A percentile compares a stretch with the other conserved stretches of the same genome.
Evolutionary conservation across 2,888 invertebrate genomes (phyloP).

Genomic region (Lasioglossum pauxillum): DNA sequence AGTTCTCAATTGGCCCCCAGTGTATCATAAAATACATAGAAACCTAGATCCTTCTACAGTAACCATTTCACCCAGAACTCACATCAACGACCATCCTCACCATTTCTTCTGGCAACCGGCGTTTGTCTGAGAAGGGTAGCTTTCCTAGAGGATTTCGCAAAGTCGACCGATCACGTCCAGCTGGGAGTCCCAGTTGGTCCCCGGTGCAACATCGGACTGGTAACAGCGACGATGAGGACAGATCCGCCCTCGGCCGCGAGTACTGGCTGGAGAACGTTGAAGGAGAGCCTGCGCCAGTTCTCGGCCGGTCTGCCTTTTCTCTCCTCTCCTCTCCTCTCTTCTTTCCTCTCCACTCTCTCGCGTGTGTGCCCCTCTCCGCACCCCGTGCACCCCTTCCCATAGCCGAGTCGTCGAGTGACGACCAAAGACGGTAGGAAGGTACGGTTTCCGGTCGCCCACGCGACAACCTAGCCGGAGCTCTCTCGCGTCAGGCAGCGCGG

Average conservation of each 20-base stretch:
- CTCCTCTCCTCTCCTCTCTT: conserved; percentile 42
- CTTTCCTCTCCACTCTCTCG: conserved; percentile 22
- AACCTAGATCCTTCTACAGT: background rate
- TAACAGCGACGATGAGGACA: conserved; percentile 49
- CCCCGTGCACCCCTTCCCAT: conserved; percentile 33
- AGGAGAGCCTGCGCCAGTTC: conserved; percentile 72
- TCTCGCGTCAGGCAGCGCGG: conserved; percentile 67
- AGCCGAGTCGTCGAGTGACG: conserved; percentile 69
- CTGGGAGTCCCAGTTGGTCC: conserved; percentile 40
- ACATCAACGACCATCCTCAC: background rate
- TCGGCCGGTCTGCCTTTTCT: conserved; percentile 69
- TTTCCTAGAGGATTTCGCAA: background rate
- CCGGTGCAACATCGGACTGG: conserved; percentile 25
- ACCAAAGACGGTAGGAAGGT: conserved; percentile 86
- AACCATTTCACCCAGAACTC: background rate
- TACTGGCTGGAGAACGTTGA: conserved; percentile 68
- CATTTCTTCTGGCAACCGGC: background rate
- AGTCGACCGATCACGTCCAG: background rate
- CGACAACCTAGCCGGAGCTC: conserved; percentile 77
- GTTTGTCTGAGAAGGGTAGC: background rate
- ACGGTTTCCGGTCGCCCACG: conserved; percentile 85
- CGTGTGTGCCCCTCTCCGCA: conserved; percentile 33
- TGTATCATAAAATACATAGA: too few species aligned
- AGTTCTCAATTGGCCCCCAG: background rate
- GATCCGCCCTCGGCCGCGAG: conserved; percentile 61